Percentiles rank a stretch among this genome's conserved stretches.
These are phyloP conservation scores for Chiroxiphia lanceolata DNA, from an alignment of 2,797 vertebrate species.

Conservation along the genomic window DNA sequence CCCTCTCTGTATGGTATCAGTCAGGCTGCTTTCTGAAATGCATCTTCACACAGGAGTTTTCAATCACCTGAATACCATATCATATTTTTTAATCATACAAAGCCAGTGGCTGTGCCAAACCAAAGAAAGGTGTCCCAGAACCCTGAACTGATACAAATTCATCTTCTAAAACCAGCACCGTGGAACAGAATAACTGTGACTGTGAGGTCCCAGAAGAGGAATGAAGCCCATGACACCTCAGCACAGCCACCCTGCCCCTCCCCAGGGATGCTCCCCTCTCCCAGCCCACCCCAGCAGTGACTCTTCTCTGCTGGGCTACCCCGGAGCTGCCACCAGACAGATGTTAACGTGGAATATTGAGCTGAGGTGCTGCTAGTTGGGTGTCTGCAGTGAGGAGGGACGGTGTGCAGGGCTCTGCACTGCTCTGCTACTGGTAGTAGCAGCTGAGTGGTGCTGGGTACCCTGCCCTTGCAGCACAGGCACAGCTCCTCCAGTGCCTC, in stretches of 20 bases:
- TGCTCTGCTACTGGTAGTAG: not conserved
- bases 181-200: not conserved
- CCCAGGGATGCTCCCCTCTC: fast-evolving
- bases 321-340: not conserved
- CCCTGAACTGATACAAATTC: not conserved
- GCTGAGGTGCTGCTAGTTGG: not conserved
- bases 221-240: not conserved
- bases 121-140: not conserved
- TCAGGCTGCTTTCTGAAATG: not conserved
- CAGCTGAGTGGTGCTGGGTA: not conserved
- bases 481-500: not conserved
- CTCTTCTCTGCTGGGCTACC: not conserved
- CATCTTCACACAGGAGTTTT: not conserved
- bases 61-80: not conserved
- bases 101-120: not conserved
- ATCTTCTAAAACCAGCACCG: not conserved
- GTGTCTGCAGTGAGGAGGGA: not conserved
- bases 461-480: not conserved
- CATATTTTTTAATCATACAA: not conserved
- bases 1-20: not conserved
- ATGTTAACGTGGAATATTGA: too few relatives aligned
- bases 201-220: not conserved
- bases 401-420: fast-evolving
- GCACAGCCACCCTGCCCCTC: too few relatives aligned
- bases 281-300: not conserved